These are phyloP conservation scores for Temnothorax unifasciatus DNA, from an alignment of 2,888 invertebrate genomes.

Conservation along the genomic window DNA sequence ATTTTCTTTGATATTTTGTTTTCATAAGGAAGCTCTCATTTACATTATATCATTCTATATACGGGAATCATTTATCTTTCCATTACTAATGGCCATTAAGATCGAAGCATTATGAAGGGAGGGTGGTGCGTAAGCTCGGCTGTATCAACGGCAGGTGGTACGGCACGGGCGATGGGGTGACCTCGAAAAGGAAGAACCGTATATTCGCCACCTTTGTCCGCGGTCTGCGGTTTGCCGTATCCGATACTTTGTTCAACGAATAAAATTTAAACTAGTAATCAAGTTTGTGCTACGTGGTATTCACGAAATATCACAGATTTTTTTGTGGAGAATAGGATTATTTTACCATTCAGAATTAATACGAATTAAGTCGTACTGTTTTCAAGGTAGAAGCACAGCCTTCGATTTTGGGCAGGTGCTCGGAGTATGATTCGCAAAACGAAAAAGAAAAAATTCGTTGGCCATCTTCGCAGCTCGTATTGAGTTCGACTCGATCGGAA, in stretches of 20 bases:
- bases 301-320: background rate
- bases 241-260: constrained; percentile 13
- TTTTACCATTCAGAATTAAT: constrained; percentile 2
- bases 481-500: constrained; percentile 59
- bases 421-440: constrained; percentile 52
- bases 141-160: constrained; percentile 48
- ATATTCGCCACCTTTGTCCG: constrained; percentile 40
- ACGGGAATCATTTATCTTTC: constrained; percentile 1
- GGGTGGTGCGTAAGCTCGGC: constrained; percentile 47
- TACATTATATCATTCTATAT: constrained; percentile 2
- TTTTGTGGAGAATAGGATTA: background rate
- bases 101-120: background rate
- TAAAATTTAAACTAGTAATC: constrained; percentile 13
- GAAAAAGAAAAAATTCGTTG: constrained; percentile 52
- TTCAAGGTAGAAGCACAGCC: background rate
- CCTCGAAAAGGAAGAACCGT: constrained; percentile 52
- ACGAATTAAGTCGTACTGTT: background rate
- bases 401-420: constrained; percentile 40
- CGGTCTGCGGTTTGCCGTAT: constrained; percentile 24
- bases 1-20: background rate
- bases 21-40: background rate
- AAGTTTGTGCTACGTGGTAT: background rate
- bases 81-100: constrained; percentile 28
- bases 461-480: constrained; percentile 70
- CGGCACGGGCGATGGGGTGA: constrained; percentile 43